Conservation (phyloP, 2,797 vertebrate genomes). For the Poecilia gillii region DNA sequence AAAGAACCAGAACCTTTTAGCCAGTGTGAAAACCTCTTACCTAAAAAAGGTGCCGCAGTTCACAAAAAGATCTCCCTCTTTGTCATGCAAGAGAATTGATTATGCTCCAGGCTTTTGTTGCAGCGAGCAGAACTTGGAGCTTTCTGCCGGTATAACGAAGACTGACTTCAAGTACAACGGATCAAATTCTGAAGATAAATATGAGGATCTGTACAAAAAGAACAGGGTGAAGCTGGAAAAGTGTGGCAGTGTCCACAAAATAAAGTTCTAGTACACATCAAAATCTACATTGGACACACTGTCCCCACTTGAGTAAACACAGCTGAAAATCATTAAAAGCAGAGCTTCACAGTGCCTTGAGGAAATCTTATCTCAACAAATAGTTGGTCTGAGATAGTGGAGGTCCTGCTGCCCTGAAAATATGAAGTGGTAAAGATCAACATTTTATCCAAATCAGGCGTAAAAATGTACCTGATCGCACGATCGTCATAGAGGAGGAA, state of each 20-base stretch:
- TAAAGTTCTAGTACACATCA: not conserved
- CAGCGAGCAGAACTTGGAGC: not conserved
- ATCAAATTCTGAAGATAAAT: constrained; percentile 1
- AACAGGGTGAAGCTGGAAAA: not conserved
- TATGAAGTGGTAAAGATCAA: not conserved
- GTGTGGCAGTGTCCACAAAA: not conserved
- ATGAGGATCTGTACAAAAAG: not conserved
- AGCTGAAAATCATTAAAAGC: not conserved
- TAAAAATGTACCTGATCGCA: not conserved
- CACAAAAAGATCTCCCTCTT: constrained; percentile 1
- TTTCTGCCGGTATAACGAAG: constrained; percentile 3
- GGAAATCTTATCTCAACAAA: no score
- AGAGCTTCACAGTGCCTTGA: no score
- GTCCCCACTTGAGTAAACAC: not conserved
- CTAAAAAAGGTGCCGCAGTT: not conserved
- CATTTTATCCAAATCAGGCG: not conserved
- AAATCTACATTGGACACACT: not conserved
- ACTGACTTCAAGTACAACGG: constrained; percentile 9
- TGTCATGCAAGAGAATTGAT: constrained; percentile 5
- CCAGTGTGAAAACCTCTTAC: not conserved
- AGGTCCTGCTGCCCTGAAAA: not conserved
- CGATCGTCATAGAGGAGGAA: not conserved
- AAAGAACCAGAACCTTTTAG: not conserved
- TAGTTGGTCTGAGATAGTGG: not conserved
- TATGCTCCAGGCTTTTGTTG: constrained; percentile 8